phyloP scores from a whole-genome alignment of 2,797 vertebrate species.

The Syngnathus acus region DNA sequence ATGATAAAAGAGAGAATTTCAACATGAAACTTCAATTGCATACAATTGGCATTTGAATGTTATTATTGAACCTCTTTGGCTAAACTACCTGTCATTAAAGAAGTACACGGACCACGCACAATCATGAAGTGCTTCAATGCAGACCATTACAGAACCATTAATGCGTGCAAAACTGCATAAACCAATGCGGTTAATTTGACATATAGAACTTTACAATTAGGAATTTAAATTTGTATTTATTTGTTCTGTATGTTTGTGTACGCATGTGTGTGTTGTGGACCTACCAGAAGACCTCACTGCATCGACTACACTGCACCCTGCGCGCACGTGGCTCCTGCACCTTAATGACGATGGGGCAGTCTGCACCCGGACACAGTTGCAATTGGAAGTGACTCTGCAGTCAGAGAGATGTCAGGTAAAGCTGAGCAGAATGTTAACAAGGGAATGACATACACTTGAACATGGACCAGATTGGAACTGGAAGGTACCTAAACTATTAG shows the following conservation, averaged over 20 bases:
- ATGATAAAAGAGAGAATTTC: neutral
- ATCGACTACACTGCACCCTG: slow-evolving; percentile 93
- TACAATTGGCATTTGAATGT: neutral
- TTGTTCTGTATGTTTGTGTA: neutral
- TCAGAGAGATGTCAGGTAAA: neutral
- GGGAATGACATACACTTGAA: neutral
- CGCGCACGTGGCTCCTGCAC: slow-evolving; percentile 95
- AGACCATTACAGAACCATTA: neutral
- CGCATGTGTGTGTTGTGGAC: slow-evolving; percentile 17
- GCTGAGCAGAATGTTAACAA: neutral
- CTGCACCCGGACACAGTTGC: slow-evolving; percentile 96
- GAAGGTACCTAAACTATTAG: no score
- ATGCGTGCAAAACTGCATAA: neutral
- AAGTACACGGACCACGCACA: neutral
- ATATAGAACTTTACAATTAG: neutral
- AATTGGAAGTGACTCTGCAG: slow-evolving; percentile 91
- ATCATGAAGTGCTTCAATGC: neutral
- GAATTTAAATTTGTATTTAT: neutral
- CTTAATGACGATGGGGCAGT: slow-evolving; percentile 97
- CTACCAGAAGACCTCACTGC: slow-evolving; percentile 97
- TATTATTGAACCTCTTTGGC: neutral
- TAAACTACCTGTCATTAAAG: neutral
- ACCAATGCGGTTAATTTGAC: neutral
- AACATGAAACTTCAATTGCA: neutral
- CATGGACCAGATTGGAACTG: no score